phyloP scores from a whole-genome alignment of 1,140 invertebrate species.

The Caenorhabditis tropicalis region DNA sequence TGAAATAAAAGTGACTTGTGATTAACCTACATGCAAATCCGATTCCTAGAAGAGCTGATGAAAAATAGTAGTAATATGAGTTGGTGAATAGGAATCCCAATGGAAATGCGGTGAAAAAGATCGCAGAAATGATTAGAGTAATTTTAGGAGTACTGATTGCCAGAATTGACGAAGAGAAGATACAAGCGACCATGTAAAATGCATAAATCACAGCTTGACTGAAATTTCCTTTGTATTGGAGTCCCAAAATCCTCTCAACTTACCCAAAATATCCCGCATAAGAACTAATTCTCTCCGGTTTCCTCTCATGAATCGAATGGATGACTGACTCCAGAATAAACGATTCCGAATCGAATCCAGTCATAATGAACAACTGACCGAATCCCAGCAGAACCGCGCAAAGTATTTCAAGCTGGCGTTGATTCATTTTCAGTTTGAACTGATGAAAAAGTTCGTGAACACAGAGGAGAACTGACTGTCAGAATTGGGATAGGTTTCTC shows the following conservation, averaged over 20 bases:
- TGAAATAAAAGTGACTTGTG: background rate
- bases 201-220: background rate
- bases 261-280: background rate
- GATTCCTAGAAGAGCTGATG: background rate
- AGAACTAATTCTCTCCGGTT: background rate
- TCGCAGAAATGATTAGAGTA: background rate
- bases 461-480: no score
- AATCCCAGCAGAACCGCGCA: constrained; percentile 28
- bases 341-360: background rate
- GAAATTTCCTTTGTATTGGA: background rate
- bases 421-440: no score
- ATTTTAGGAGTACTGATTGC: background rate
- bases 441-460: no score
- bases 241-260: background rate
- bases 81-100: background rate
- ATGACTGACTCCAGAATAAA: constrained; percentile 14
- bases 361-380: constrained; percentile 42
- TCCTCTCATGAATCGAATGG: background rate
- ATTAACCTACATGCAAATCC: background rate
- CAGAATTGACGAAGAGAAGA: background rate
- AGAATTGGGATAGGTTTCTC: no score
- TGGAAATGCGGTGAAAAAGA: background rate
- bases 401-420: background rate
- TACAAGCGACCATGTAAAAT: background rate
- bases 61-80: background rate